Evolutionary conservation across 2,113 vertebrate genomes (phyloP), one percentile per base, ranked within the genome.

Genomic region (Orientallactaga bullata): DNA sequence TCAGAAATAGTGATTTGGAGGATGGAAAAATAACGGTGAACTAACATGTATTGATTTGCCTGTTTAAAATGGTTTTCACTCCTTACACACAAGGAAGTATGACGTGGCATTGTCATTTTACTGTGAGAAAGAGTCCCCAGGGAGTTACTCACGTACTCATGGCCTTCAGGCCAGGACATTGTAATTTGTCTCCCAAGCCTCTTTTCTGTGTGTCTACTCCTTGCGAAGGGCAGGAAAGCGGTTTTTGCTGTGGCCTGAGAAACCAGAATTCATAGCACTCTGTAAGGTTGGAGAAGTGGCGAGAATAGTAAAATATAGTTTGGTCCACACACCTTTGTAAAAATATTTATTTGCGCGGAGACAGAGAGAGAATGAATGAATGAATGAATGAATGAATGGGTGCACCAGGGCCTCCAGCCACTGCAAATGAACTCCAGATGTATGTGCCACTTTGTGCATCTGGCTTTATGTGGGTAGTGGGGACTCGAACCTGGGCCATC

Each of bases 21-120:
- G 74, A 80, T 71, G 73, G 32, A 93, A 91, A 26, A 8, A 91
- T n/a, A 30, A 91, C 51, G 15, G 18, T 79, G 77, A 77, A 30
- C 84, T 85, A 78, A 81, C 1, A 30, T 88, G 42, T 91, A 85
- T 80, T 90, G 76, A 68, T 69, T 72, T 83, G n/a, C 10, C 16
- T 82, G 18, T 92, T 88, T 95, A 87, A 95, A 90, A 78, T 8
- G 7, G 5, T 88, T 96, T 96, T 85, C 15, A 42, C 72, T 93
- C n/a, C 30, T 73, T 80, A 73, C 35, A 47, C 23, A 79, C 66
- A 79, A 66, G 35, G 42, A 94, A 88, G 12, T 58, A 93, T 42
- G 17, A 72, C 24, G 23, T 65, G 51, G 24, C 78, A 80, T 39
- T 85, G 28, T 84, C n/a, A 58, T 80, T 88, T 94, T 94, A 42